Conservation (phyloP, 2,113 vertebrate genomes). For the Suricata suricatta region DNA sequence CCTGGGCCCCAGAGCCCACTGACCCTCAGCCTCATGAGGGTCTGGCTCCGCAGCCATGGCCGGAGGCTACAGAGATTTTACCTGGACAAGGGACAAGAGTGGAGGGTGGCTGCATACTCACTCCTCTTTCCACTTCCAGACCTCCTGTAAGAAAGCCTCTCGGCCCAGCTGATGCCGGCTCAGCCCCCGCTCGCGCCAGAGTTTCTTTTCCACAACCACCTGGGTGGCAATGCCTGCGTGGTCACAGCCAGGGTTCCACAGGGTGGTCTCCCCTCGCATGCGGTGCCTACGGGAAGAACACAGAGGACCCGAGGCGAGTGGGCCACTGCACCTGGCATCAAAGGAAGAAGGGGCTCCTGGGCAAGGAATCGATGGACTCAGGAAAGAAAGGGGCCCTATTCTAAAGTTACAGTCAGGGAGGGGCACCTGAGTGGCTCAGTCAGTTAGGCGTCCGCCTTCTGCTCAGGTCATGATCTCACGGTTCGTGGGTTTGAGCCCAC, state of each 20-base stretch:
- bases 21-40: not conserved
- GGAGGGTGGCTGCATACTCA: conserved; percentile 80
- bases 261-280: conserved; percentile 92
- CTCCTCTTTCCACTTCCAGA: conserved; percentile 97
- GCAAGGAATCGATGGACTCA: not conserved
- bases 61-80: not conserved
- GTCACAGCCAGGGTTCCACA: conserved; percentile 96
- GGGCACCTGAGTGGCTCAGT: not conserved
- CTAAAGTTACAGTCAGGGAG: not conserved
- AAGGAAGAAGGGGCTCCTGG: not conserved
- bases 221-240: conserved; percentile 96
- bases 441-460: too few species aligned
- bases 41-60: not conserved
- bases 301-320: not conserved
- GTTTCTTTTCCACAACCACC: conserved; percentile 95
- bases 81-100: not conserved
- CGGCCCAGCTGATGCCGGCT: conserved; percentile 93
- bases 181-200: conserved; percentile 89
- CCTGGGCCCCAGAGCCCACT: not conserved
- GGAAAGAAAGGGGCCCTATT: not conserved
- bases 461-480: too few species aligned
- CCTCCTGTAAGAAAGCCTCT: conserved; percentile 89
- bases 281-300: conserved; percentile 88
- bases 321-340: accelerated
- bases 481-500: too few species aligned